phyloP scores from a whole-genome alignment of 1,140 invertebrate genomes.

The Brachionus koreanus region DNA sequence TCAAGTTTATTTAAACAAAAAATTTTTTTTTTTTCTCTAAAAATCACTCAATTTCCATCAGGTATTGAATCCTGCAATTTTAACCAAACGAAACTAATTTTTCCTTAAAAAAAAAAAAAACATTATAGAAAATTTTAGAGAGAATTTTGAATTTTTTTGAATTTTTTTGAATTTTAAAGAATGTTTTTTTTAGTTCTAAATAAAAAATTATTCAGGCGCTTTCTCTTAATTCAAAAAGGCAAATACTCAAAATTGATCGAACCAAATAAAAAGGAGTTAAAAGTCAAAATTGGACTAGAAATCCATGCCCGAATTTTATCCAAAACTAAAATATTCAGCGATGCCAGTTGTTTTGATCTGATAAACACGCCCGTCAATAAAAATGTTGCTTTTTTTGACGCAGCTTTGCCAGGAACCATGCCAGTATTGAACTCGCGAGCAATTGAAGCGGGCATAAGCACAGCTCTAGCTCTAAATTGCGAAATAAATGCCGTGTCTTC shows the following conservation, averaged over 20 bases:
- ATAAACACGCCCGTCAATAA: slow-evolving; percentile 18
- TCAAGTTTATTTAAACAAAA: neutral
- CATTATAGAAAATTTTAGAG: neutral
- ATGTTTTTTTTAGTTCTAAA: neutral
- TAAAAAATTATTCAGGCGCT: neutral
- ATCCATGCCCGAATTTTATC: slow-evolving; percentile 88
- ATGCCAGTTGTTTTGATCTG: neutral
- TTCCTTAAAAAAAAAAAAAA: too few species aligned
- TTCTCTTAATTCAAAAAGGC: neutral
- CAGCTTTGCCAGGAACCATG: slow-evolving; percentile 83
- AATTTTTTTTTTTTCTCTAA: neutral
- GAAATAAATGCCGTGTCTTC: slow-evolving; percentile 71
- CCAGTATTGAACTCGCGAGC: slow-evolving; percentile 77
- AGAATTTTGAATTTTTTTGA: neutral
- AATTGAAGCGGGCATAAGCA: slow-evolving; percentile 79
- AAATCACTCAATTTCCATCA: neutral
- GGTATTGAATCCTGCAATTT: slow-evolving; percentile 10
- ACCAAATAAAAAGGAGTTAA: neutral
- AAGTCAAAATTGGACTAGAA: slow-evolving; percentile 73
- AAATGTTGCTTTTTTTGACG: slow-evolving; percentile 82
- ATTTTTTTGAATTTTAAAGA: neutral
- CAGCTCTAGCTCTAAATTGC: slow-evolving; percentile 80
- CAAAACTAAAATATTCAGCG: slow-evolving; percentile 76
- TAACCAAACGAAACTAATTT: too few species aligned
- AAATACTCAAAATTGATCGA: neutral